Evolutionary conservation across 2,797 vertebrate species (phyloP), one percentile per base, ranked within the genome.

Genomic region (Vireo griseus): DNA sequence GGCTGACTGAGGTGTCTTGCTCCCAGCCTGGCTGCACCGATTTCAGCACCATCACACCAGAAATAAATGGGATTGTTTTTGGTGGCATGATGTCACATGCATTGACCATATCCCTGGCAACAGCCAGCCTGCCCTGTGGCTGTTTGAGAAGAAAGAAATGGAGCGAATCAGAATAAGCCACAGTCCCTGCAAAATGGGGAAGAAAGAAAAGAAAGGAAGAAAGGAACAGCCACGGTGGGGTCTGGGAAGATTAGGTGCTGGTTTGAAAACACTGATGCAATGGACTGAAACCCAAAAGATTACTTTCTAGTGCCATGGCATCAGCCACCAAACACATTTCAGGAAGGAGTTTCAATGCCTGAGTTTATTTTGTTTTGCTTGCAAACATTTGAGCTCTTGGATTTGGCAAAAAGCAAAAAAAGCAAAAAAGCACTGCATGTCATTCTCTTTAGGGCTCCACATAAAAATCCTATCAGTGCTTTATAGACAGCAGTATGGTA

Each of bases 91-190:
- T 94, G 94, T 94, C 50, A 11, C 96, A 92, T 95, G 81, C 94
- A 95, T 74, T 77, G 47, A 25, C 84, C 44, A 94, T 95, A 94
- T 92, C 95, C 96, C 71, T 93, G 94, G 95, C 92, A 97, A 95
- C 94, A 94, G 93, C 9, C 5, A 88, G 93, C 47, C 78, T 93
- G 92, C 75, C 92, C 88, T 86, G 26, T 25, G 54, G 86, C 93
- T 78, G 59, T 47, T 72, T 14, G 31, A 40, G 88, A 86, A 85
- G 81, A 93, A 93, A 88, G 84, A 92, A 91, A 65, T 44, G 3
- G 51, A 87, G 50, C 58, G 91, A 89, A 93, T 87, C 81, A 85
- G 68, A 95, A 91, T 88, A 76, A 96, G 68, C 86, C 78, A 80
- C 26, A 92, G 92, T 77, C 65, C 39, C 81, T 62, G 67, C 40